Evolutionary conservation across 2,113 vertebrate genomes (phyloP).

Genomic region (Oenanthe melanoleuca): DNA sequence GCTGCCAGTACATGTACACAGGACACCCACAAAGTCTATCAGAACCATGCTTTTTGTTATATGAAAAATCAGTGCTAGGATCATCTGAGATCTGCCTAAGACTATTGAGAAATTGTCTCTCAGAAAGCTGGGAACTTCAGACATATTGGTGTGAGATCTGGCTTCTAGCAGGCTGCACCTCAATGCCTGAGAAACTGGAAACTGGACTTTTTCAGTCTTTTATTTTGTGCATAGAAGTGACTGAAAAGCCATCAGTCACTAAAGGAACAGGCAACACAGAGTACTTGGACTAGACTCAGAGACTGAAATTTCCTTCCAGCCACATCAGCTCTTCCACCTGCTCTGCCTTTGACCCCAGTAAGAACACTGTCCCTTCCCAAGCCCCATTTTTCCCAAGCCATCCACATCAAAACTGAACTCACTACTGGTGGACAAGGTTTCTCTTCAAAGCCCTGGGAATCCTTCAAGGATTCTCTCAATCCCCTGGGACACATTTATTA

Average conservation of each 20-base stretch:
- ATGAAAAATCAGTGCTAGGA: not conserved
- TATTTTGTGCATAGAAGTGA: not conserved
- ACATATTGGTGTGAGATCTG: not conserved
- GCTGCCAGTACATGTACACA: accelerated
- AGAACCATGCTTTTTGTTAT: not conserved
- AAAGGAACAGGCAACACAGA: not conserved
- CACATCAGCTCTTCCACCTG: not conserved
- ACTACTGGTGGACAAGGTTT: not conserved
- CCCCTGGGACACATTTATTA: not conserved
- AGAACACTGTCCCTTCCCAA: not conserved
- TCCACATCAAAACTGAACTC: not conserved
- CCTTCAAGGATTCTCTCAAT: not conserved
- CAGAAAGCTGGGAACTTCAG: not conserved
- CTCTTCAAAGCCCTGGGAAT: not conserved
- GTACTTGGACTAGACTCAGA: not conserved
- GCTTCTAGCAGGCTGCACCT: not conserved
- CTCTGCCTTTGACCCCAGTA: not conserved
- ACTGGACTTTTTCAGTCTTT: not conserved
- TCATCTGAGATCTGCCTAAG: not conserved
- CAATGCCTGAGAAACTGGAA: not conserved
- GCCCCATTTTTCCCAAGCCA: not conserved
- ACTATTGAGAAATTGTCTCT: not conserved
- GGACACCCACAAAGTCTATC: not conserved
- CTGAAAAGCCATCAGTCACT: not conserved
- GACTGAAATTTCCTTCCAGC: not conserved